Evolutionary conservation across 2,888 invertebrate genomes (phyloP), one percentile per base, ranked within the genome.

Genomic region (Drosophila villosipedis): DNA sequence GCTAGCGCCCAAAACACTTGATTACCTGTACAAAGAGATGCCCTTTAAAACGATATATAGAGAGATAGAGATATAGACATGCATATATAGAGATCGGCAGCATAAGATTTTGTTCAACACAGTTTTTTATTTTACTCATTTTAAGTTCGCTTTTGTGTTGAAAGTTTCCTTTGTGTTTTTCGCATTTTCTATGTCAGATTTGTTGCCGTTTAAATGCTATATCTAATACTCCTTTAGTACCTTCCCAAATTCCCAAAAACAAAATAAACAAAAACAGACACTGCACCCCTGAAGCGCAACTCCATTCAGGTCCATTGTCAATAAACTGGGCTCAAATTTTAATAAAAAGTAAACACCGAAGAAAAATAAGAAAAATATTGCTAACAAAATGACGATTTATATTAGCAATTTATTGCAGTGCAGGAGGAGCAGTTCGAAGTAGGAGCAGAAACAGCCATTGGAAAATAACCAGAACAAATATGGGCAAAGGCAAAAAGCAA

Each of bases 341-440:
- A 89, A 81, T 84, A 89, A 82, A 82, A 87, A 74, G 70, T 69
- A 84, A 87, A 89, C 73, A 82, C 65, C 68, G 53, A 65, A 76
- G 71, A 71, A 85, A 66, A 64, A 71, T 64, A 81, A 78, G 68
- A 78, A 69, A 47, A 25, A 25, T 25, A 47, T 47, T 47, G 47
- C 25, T 9, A 16, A 16, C 47, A 47, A 47, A 47, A 47, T 47
- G 47, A 47, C 76, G 71, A 79, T 76, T 86, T 89, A 85, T 89
- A 89, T 76, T 69, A 78, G 78, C 73, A 85, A 85, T 85, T 85
- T 89, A 89, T 82, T 78, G 76, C 78, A 78, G 76, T 68, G 31
- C 64, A 65, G 19, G 62, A 67, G 41, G 33, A 50, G 50, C 64
- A 41, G 14, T 7, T 22, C 22, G 22, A 22, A 47, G 47, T 22